Percentiles rank a stretch among this genome's conserved stretches.
phyloP scores from a whole-genome alignment of 2,797 vertebrate genomes.

The Cephalopachus bancanus region DNA sequence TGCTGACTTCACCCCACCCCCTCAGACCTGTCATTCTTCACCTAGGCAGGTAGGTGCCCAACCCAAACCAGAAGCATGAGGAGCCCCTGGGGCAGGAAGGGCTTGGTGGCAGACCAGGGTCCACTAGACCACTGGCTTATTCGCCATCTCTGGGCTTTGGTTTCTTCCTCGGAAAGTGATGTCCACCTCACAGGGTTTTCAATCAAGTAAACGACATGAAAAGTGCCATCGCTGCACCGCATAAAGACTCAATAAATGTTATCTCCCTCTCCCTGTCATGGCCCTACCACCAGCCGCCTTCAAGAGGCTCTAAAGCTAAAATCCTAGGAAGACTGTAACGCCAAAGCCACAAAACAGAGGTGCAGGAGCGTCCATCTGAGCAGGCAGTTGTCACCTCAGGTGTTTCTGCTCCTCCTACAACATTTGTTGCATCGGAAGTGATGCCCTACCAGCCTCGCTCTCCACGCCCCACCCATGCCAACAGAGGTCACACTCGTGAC shows the following conservation, averaged over 20 bases:
- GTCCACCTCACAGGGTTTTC: not conserved
- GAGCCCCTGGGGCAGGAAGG: no score
- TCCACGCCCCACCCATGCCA: not conserved
- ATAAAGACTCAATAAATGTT: not conserved
- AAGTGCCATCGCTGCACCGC: not conserved
- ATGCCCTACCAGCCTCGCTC: not conserved
- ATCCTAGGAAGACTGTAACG: not conserved
- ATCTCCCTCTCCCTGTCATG: fast-evolving
- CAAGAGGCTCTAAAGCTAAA: not conserved
- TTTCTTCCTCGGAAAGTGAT: not conserved
- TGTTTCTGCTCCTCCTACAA: not conserved
- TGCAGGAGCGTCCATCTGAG: not conserved
- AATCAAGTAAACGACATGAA: not conserved
- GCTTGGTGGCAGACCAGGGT: not conserved
- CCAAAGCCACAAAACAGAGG: not conserved
- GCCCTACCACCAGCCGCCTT: not conserved
- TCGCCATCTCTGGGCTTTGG: not conserved
- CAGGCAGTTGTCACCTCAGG: not conserved
- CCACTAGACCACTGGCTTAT: not conserved
- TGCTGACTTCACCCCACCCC: not conserved
- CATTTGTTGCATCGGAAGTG: not conserved
- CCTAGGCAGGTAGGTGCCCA: not conserved
- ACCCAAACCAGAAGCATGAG: not conserved
- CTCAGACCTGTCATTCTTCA: not conserved
- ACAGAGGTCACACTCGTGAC: not conserved